Conservation (phyloP, 2,113 vertebrate species). For the Haliaeetus leucogaster region DNA sequence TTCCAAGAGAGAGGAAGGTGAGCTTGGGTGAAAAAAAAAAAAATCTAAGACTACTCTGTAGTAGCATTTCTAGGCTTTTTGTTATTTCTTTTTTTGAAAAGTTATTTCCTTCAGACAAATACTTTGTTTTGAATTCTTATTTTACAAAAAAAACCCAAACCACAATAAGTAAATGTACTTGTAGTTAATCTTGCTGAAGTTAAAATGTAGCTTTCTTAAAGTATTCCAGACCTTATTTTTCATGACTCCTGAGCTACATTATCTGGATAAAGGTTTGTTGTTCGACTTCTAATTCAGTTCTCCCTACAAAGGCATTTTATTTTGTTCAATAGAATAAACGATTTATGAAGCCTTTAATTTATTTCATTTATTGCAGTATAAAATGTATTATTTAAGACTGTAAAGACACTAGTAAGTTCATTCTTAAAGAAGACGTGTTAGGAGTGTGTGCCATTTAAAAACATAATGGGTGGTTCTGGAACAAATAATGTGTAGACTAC, state of each 20-base stretch:
- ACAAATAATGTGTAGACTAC: background rate
- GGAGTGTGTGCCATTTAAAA: background rate
- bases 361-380: background rate
- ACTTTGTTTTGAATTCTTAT: background rate
- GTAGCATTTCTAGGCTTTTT: background rate
- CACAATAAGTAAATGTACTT: background rate
- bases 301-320: background rate
- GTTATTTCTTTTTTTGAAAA: background rate
- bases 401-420: background rate
- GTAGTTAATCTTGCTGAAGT: background rate
- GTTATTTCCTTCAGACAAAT: background rate
- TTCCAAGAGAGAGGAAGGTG: constrained; percentile 79
- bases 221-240: background rate
- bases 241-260: background rate
- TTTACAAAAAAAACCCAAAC: background rate
- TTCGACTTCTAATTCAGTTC: background rate
- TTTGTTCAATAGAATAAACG: background rate
- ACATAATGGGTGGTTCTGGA: background rate
- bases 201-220: background rate
- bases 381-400: background rate
- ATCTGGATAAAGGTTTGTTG: background rate
- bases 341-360: background rate
- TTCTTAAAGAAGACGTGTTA: background rate
- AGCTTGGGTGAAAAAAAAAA: constrained; percentile 11
- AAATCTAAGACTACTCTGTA: background rate